Evolutionary conservation across 2,113 vertebrate species (phyloP), one percentile per base, ranked within the genome.

Genomic region (Thinocorus orbignyianus): DNA sequence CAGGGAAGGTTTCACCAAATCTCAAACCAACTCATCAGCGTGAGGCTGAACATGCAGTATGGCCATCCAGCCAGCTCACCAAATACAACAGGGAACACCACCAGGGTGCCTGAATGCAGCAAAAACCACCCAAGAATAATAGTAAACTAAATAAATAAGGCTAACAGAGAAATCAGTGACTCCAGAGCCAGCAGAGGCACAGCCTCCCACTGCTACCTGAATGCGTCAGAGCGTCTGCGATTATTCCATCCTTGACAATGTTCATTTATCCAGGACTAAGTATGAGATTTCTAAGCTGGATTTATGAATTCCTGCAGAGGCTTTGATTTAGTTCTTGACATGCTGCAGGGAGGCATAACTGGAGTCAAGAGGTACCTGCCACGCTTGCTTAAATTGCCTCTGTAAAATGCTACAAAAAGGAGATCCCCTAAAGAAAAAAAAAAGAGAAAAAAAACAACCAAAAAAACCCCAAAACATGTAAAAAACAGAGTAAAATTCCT

Each of bases 231-330:
- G 42, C 0, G 2, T 83, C 88, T 26, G 37, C 4, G 1, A 64
- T 68, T 83, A 88, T 26, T 51, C 82, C 65, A 31, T 35, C 88
- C 90, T 84, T n/a, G n/a, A 58, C 83, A 83, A 60, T 30, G 48
- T 35, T 78, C 81, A 89, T 88, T 91, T 96, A 94, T 79, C 77
- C 82, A 26, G 86, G 86, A 71, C 77, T 76, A 86, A 88, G 92
- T 81, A 94, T 87, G 58, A 90, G 81, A 91, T 83, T 91, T 80
- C 78, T 95, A 93, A 96, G 92, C 86, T 81, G 82, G 71, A 91
- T 95, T 92, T 96, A 68, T 33, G 90, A 96, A 96, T 92, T 95
- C 92, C 94, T 81, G 82, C 86, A 66, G 58, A 90, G 78, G 58
- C 81, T 97, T 97, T 97, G 74, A 96, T 95, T 95, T 85, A 72